Evolutionary conservation across 1,140 invertebrate species (phyloP).

Genomic region (Drosophila suzukii): DNA sequence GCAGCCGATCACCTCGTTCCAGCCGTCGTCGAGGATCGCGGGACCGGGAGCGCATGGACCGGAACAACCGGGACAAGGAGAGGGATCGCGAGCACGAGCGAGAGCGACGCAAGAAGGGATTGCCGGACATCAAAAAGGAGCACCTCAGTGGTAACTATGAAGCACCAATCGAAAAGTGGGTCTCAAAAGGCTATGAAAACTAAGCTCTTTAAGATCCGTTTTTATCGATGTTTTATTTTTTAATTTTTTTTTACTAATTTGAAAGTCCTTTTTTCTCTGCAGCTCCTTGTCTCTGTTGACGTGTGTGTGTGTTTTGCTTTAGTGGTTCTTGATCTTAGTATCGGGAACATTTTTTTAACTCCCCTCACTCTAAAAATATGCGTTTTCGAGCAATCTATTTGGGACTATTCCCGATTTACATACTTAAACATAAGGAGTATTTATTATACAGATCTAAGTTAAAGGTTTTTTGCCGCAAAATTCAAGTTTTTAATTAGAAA

Average conservation of each 20-base stretch:
- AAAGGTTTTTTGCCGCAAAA: neutral
- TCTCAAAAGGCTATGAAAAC: neutral
- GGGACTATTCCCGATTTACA: neutral
- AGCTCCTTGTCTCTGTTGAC: slow-evolving; percentile 75
- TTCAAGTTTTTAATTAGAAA: too few species aligned
- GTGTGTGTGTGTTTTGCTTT: slow-evolving; percentile 70
- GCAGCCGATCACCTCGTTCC: slow-evolving; percentile 82
- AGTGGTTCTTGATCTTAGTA: slow-evolving; percentile 43
- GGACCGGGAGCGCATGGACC: slow-evolving; percentile 86
- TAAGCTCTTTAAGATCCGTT: slow-evolving; percentile 8
- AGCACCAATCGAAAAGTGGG: neutral
- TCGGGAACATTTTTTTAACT: slow-evolving; percentile 49
- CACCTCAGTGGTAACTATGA: slow-evolving; percentile 90
- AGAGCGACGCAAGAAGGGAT: slow-evolving; percentile 93
- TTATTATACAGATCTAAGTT: neutral
- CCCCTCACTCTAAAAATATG: slow-evolving; percentile 25
- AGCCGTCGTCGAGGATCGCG: slow-evolving; percentile 86
- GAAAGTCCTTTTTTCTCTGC: slow-evolving; percentile 39
- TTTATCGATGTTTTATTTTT: neutral
- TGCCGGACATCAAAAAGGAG: slow-evolving; percentile 94
- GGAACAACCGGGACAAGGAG: slow-evolving; percentile 89
- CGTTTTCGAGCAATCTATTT: slow-evolving; percentile 73
- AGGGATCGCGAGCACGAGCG: slow-evolving; percentile 91
- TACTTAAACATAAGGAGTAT: slow-evolving; percentile 10
- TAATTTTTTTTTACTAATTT: slow-evolving; percentile 28